These are phyloP conservation scores for Drosophila pruinosa DNA, from an alignment of 1,140 invertebrate genomes.

Conservation along the genomic window DNA sequence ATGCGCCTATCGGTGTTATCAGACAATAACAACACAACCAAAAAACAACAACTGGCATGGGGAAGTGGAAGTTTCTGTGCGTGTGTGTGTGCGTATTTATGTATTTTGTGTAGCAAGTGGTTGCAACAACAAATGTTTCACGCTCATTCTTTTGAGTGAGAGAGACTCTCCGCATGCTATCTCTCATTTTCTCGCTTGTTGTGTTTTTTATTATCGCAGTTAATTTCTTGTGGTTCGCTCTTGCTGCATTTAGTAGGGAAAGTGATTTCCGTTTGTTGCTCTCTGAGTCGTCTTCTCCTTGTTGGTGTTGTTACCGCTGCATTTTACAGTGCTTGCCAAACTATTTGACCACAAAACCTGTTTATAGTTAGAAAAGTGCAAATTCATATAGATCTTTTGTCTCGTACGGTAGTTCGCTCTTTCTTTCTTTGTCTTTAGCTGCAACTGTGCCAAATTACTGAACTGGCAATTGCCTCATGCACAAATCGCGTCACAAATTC, in stretches of 20 bases:
- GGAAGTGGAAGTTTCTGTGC: slow-evolving; percentile 20
- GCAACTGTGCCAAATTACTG: slow-evolving; percentile 8
- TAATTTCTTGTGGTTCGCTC: slow-evolving; percentile 24
- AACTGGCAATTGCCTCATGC: background rate
- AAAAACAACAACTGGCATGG: slow-evolving; percentile 23
- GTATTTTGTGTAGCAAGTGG: slow-evolving; percentile 44
- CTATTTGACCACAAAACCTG: slow-evolving; percentile 11
- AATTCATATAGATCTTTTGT: slow-evolving; percentile 10
- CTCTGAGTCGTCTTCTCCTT: slow-evolving; percentile 4
- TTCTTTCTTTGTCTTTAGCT: background rate
- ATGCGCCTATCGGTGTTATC: slow-evolving; percentile 22
- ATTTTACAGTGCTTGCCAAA: slow-evolving; percentile 23
- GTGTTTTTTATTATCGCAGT: slow-evolving; percentile 20
- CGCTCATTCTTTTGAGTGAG: background rate
- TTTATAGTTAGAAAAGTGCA: slow-evolving; percentile 26
- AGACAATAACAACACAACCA: slow-evolving; percentile 36
- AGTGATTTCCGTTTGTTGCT: slow-evolving; percentile 40
- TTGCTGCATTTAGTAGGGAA: slow-evolving; percentile 43
- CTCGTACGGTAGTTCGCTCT: background rate
- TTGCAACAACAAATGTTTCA: slow-evolving; percentile 36
- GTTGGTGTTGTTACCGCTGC: slow-evolving; percentile 3
- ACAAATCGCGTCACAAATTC: background rate
- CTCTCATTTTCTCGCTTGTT: background rate
- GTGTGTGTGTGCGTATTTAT: background rate
- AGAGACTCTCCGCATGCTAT: background rate